Conservation (phyloP, 2,113 vertebrate genomes). For the Cacatua alba region DNA sequence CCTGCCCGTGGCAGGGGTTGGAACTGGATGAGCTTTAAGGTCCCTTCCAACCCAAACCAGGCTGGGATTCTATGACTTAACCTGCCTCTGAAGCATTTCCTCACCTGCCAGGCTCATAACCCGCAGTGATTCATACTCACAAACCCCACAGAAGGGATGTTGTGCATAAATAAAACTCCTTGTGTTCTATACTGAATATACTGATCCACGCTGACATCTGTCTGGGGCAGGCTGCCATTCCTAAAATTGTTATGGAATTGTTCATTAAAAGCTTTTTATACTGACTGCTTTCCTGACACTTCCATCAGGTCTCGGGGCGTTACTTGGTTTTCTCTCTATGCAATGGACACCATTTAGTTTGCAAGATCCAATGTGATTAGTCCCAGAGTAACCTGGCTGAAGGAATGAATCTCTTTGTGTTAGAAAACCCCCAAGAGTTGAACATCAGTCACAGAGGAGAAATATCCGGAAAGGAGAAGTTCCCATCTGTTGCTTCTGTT, state of each 20-base stretch:
- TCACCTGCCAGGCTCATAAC: background rate
- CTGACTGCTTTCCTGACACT: background rate
- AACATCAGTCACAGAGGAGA: background rate
- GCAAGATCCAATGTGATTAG: background rate
- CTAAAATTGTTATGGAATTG: background rate
- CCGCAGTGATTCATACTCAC: background rate
- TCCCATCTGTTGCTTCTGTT: conserved; percentile 32
- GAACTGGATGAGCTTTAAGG: background rate
- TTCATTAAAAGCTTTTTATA: background rate
- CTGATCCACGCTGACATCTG: background rate
- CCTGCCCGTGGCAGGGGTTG: background rate
- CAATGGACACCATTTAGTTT: background rate
- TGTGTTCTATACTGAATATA: background rate
- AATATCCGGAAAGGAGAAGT: conserved; percentile 43
- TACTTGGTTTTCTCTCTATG: background rate
- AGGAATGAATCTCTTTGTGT: background rate
- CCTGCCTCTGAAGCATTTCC: background rate
- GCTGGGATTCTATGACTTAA: background rate
- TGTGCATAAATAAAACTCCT: background rate
- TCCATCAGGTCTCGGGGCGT: background rate
- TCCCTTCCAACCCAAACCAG: background rate
- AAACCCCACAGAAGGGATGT: background rate
- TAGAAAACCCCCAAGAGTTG: background rate
- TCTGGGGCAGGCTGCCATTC: background rate
- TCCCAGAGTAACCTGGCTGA: background rate